Evolutionary conservation across 2,888 invertebrate species (phyloP).

Genomic region (Dryobotodes eremita): DNA sequence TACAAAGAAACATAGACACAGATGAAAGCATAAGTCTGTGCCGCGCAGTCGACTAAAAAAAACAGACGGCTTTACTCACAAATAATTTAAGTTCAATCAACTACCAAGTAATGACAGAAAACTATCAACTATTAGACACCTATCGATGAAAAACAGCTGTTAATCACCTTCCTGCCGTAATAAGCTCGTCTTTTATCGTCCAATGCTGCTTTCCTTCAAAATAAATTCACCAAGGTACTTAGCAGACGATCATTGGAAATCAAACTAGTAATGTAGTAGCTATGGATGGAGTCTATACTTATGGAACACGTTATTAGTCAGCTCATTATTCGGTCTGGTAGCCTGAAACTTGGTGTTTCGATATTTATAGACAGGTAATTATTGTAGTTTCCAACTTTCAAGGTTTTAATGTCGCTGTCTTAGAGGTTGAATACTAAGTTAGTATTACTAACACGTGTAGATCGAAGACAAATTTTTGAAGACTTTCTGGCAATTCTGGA

Average conservation of each 20-base stretch:
- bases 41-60: not conserved
- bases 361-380: conserved; percentile 17
- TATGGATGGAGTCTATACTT: not conserved
- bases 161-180: not conserved
- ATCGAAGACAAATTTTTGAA: conserved; percentile 1
- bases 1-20: not conserved
- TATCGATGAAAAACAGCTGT: conserved; percentile 1
- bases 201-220: not conserved
- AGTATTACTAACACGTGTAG: not conserved
- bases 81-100: not conserved
- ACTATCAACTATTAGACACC: not conserved
- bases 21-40: not conserved
- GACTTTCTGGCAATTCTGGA: not conserved
- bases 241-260: not conserved
- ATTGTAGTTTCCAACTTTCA: conserved; percentile 42
- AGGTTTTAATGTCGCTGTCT: conserved; percentile 30
- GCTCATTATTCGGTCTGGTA: conserved; percentile 54
- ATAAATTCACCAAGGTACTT: not conserved
- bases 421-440: not conserved
- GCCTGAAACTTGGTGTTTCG: conserved; percentile 38
- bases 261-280: not conserved
- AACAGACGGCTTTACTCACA: not conserved
- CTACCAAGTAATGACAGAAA: conserved; percentile 19
- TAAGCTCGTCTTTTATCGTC: not conserved
- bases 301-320: conserved; percentile 24